Evolutionary conservation across 2,797 vertebrate genomes (phyloP).

Genomic region (Poliocrania exsul): DNA sequence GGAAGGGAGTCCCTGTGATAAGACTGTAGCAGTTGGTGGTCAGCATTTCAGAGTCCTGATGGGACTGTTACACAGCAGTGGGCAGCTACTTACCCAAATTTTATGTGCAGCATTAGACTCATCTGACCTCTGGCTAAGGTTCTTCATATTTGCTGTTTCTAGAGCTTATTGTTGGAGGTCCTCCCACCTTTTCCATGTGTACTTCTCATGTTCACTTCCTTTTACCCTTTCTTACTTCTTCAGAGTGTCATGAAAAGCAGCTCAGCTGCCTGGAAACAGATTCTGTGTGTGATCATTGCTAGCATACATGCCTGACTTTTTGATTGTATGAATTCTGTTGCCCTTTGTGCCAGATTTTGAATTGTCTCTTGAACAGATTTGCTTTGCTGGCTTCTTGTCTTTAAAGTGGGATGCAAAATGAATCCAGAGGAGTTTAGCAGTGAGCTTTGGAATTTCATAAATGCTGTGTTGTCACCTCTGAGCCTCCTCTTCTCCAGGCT

Average conservation of each 20-base stretch:
- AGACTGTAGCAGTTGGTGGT: not conserved
- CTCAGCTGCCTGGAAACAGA: not conserved
- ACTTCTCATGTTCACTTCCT: not conserved
- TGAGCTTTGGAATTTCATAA: not conserved
- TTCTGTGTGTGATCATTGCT: not conserved
- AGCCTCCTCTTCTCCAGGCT: no score
- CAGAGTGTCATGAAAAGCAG: not conserved
- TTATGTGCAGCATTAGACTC: not conserved
- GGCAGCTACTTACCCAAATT: not conserved
- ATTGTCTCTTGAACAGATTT: not conserved
- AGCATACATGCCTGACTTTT: not conserved
- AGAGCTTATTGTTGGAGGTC: not conserved
- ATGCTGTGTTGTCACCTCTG: not conserved
- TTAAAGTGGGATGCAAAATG: not conserved
- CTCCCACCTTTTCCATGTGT: not conserved
- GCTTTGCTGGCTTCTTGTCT: not conserved
- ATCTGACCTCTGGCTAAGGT: not conserved
- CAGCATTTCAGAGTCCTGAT: constrained; percentile 19
- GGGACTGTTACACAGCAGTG: not conserved
- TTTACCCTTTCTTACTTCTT: not conserved
- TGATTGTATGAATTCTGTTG: not conserved
- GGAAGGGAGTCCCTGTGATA: not conserved
- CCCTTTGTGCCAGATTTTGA: not conserved
- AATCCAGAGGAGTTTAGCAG: not conserved
- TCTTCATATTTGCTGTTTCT: not conserved